Conservation (phyloP, 2,113 vertebrate genomes). For the Epinephelus cyanopodus region DNA sequence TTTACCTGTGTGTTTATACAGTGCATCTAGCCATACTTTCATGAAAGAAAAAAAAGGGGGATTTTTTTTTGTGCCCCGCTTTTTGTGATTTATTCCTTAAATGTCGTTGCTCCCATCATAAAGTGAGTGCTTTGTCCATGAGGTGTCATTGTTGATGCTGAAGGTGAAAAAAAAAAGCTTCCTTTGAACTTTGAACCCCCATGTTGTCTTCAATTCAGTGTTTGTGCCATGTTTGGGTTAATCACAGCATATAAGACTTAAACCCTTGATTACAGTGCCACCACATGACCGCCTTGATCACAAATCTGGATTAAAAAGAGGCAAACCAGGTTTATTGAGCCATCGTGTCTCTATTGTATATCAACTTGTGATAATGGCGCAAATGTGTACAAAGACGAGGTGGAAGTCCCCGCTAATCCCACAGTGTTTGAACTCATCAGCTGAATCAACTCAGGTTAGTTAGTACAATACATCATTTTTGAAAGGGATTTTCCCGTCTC, state of each 20-base stretch:
- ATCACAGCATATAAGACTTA: background rate
- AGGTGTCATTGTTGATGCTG: background rate
- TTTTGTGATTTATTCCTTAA: background rate
- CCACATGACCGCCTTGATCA: constrained; percentile 13
- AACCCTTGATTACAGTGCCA: constrained; percentile 29
- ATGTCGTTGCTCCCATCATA: background rate
- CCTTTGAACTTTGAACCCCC: background rate
- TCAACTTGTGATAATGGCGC: background rate
- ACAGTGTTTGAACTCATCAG: constrained; percentile 14
- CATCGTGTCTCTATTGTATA: background rate
- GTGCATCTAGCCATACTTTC: background rate
- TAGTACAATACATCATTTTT: constrained; percentile 41
- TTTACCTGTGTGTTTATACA: background rate
- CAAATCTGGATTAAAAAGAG: constrained; percentile 7
- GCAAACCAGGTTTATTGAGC: constrained; percentile 20
- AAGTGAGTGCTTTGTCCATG: background rate
- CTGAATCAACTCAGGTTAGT: constrained; percentile 5
- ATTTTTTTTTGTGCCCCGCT: background rate
- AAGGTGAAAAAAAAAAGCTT: background rate
- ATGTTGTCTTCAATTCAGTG: background rate
- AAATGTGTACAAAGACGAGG: constrained; percentile 15
- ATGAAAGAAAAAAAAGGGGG: background rate
- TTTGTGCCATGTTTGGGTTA: background rate
- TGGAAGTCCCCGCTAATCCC: constrained; percentile 34
- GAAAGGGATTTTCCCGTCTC: constrained; percentile 15